Evolutionary conservation across 2,113 vertebrate species (phyloP).

Genomic region (Urocynchramus pylzowi): DNA sequence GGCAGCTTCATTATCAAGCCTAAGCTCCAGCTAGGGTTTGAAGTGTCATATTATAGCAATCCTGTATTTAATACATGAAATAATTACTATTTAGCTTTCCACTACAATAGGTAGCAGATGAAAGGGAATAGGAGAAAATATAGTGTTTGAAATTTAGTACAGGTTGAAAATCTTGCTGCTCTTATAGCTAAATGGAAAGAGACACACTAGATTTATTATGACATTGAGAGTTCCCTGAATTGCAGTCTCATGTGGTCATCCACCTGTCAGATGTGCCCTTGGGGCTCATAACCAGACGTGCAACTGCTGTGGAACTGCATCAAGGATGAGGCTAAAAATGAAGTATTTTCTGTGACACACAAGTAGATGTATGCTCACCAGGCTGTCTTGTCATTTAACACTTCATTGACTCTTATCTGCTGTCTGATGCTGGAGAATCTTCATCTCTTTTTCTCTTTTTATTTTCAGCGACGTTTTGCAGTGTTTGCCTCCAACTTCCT

Average conservation of each 20-base stretch:
- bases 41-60: not conserved
- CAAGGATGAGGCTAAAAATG: not conserved
- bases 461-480: slow-evolving; percentile 80
- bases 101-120: not conserved
- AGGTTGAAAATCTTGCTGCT: not conserved
- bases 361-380: not conserved
- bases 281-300: not conserved
- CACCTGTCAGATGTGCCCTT: not conserved
- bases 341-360: not conserved
- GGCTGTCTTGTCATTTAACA: not conserved
- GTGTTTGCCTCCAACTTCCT: slow-evolving; percentile 81
- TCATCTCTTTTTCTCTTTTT: not conserved
- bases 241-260: not conserved
- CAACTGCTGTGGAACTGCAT: not conserved
- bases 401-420: not conserved
- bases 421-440: not conserved
- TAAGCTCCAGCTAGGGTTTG: slow-evolving; percentile 76
- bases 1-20: slow-evolving; percentile 81
- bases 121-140: not conserved
- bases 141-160: not conserved
- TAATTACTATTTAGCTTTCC: not conserved
- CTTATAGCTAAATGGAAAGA: not conserved
- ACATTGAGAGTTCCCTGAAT: not conserved
- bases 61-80: not conserved
- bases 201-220: not conserved